A percentile compares a stretch with the other conserved stretches of the same genome.
Evolutionary conservation across 2,888 invertebrate genomes (phyloP).

Genomic region (Sthenelais limicola): DNA sequence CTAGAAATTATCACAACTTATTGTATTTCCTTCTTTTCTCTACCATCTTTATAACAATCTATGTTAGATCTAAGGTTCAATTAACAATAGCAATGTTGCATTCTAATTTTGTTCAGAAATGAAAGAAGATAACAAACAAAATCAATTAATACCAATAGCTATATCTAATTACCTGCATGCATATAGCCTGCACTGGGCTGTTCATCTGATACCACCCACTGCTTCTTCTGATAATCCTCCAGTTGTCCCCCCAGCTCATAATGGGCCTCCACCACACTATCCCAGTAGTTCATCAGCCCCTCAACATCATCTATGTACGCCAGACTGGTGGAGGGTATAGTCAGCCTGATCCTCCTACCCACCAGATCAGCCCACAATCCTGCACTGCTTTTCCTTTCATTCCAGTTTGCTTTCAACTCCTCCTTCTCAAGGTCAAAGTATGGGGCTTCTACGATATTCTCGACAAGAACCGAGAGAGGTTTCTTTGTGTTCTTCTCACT

Average conservation of each 20-base stretch:
- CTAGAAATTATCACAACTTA: no score
- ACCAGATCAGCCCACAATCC: slow-evolving; percentile 55
- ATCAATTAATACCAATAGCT: no score
- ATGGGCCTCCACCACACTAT: slow-evolving; percentile 50
- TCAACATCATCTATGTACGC: slow-evolving; percentile 47
- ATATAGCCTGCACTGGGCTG: slow-evolving; percentile 53
- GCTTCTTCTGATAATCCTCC: slow-evolving; percentile 5
- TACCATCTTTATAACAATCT: no score
- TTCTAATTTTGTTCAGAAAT: no score
- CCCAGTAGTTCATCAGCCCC: slow-evolving; percentile 50
- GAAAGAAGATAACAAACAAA: no score
- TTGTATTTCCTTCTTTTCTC: no score
- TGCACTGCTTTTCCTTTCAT: slow-evolving; percentile 35
- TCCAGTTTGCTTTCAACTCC: slow-evolving; percentile 37
- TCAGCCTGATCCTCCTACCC: slow-evolving; percentile 50
- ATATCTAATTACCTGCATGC: slow-evolving; percentile 57
- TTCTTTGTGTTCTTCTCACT: slow-evolving; percentile 27
- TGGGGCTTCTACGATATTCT: slow-evolving; percentile 47
- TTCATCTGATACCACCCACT: slow-evolving; percentile 52
- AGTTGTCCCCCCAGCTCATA: slow-evolving; percentile 51
- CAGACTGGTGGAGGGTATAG: slow-evolving; percentile 51
- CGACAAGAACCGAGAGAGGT: slow-evolving; percentile 19
- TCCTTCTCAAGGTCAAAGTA: slow-evolving; percentile 41
- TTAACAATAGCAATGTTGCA: no score
- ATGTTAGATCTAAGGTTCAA: no score